phyloP scores from a whole-genome alignment of 2,113 vertebrate species.

The Platichthys flesus region DNA sequence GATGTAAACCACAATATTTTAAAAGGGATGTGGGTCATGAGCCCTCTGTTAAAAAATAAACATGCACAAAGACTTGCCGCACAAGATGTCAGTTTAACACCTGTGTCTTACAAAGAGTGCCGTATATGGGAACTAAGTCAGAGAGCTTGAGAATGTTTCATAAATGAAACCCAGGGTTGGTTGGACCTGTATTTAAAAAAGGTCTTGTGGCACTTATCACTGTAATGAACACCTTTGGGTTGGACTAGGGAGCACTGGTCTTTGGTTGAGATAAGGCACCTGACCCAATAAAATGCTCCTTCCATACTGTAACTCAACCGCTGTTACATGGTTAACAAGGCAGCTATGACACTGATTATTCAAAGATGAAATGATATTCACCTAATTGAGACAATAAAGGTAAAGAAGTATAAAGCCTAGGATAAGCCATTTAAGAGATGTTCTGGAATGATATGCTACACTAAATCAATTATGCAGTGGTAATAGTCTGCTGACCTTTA shows the following conservation, averaged over 20 bases:
- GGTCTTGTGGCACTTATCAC: conserved; percentile 33
- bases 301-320: conserved; percentile 22
- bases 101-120: conserved; percentile 29
- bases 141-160: conserved; percentile 23
- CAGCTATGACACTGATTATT: conserved; percentile 33
- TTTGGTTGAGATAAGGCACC: conserved; percentile 77
- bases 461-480: conserved; percentile 41
- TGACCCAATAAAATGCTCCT: conserved; percentile 53
- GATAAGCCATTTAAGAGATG: conserved; percentile 51
- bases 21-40: conserved; percentile 40
- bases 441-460: conserved; percentile 41
- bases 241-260: conserved; percentile 48
- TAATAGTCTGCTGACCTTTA: conserved; percentile 42
- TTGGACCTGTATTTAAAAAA: conserved; percentile 25
- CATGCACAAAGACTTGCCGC: conserved; percentile 33
- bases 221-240: conserved; percentile 40
- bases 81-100: conserved; percentile 66
- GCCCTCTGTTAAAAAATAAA: conserved; percentile 45
- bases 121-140: conserved; percentile 46
- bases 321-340: conserved; percentile 32
- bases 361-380: conserved; percentile 31
- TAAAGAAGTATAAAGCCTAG: conserved; percentile 37
- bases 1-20: conserved; percentile 67
- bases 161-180: conserved; percentile 44
- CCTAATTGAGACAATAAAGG: conserved; percentile 24